Evolutionary conservation across 2,888 invertebrate species (phyloP).

Genomic region (Xiphydria camelus): DNA sequence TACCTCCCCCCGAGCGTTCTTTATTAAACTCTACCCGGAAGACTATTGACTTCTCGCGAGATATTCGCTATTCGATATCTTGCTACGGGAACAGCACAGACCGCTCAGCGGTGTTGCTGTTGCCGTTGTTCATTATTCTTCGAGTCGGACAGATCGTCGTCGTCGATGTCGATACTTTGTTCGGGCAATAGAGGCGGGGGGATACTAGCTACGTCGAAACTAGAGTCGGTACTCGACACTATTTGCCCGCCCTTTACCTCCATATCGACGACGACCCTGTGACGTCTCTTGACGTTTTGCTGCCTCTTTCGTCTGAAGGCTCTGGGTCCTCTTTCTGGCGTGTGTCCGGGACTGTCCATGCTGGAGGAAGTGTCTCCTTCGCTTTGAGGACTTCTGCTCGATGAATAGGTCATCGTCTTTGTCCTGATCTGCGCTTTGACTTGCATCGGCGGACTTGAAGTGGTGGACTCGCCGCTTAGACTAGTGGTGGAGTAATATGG

Average conservation of each 20-base stretch:
- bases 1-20: too few species aligned
- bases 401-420: slow-evolving; percentile 51
- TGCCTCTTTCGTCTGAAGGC: slow-evolving; percentile 53
- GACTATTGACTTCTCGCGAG: too few species aligned
- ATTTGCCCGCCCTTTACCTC: slow-evolving; percentile 56
- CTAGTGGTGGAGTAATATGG: slow-evolving; percentile 60
- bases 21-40: too few species aligned
- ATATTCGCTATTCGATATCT: too few species aligned
- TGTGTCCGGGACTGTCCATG: slow-evolving; percentile 56
- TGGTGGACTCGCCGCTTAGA: slow-evolving; percentile 67
- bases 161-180: slow-evolving; percentile 59
- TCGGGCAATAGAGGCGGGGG: slow-evolving; percentile 79
- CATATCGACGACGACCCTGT: slow-evolving; percentile 54
- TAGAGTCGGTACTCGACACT: slow-evolving; percentile 67
- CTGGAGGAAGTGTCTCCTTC: slow-evolving; percentile 57
- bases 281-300: slow-evolving; percentile 49
- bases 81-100: background rate
- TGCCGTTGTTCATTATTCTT: slow-evolving; percentile 17
- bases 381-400: slow-evolving; percentile 52
- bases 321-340: slow-evolving; percentile 49
- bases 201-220: slow-evolving; percentile 74
- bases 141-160: slow-evolving; percentile 47
- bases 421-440: slow-evolving; percentile 52
- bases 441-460: slow-evolving; percentile 55
- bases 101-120: background rate